Conservation (phyloP, 2,888 invertebrate species). For the Pheosia gnoma region DNA sequence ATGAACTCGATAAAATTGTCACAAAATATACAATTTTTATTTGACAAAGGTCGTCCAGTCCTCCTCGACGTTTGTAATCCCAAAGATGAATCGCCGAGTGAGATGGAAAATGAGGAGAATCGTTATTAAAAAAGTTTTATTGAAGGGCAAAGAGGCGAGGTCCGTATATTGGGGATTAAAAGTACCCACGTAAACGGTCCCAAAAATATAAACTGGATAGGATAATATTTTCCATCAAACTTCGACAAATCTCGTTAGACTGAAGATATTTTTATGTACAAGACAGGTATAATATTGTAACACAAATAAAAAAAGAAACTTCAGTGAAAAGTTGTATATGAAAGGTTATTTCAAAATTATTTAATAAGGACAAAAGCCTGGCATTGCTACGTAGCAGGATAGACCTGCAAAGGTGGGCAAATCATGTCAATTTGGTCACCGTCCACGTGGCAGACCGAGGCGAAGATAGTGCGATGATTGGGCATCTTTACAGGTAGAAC, state of each 20-base stretch:
- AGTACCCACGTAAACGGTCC: constrained; percentile 12
- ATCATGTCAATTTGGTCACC: too few species aligned
- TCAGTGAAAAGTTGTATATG: too few species aligned
- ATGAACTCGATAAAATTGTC: constrained; percentile 1
- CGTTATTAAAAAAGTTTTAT: constrained; percentile 58
- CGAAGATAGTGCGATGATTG: too few species aligned
- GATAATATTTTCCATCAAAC: constrained; percentile 33
- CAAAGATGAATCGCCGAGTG: constrained; percentile 10
- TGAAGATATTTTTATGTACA: constrained; percentile 18
- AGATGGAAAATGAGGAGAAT: constrained; percentile 35
- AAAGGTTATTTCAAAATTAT: too few species aligned
- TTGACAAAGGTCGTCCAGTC: constrained; percentile 1
- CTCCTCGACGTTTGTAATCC: constrained; percentile 1
- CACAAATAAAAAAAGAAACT: background rate
- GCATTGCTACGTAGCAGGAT: too few species aligned
- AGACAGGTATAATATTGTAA: constrained; percentile 26
- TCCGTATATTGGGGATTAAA: constrained; percentile 23
- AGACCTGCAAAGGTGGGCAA: too few species aligned
- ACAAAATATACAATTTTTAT: constrained; percentile 3
- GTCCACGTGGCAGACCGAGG: too few species aligned
- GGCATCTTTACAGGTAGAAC: too few species aligned
- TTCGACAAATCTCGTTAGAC: constrained; percentile 20
- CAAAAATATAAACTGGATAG: constrained; percentile 19
- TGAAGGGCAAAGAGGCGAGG: constrained; percentile 26
- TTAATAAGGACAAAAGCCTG: too few species aligned